Percentiles rank a stretch among this genome's conserved stretches.
phyloP scores from a whole-genome alignment of 2,113 vertebrate genomes.

The Oceanodroma tethys region DNA sequence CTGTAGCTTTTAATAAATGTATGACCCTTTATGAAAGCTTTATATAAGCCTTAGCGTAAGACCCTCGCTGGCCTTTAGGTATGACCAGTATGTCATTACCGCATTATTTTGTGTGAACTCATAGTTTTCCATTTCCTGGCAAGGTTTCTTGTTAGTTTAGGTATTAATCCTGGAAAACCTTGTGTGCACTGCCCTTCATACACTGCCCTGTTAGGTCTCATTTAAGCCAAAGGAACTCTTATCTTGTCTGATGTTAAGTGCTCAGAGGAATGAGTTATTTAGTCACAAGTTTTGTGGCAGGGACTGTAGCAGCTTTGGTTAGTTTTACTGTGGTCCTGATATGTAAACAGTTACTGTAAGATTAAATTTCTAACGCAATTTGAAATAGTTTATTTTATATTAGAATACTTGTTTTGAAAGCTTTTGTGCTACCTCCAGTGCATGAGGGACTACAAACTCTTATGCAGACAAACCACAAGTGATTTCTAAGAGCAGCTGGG shows the following conservation, averaged over 20 bases:
- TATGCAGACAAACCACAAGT: background rate
- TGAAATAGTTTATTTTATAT: background rate
- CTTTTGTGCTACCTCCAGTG: background rate
- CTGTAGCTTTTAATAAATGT: background rate
- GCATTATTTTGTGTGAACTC: background rate
- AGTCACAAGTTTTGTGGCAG: background rate
- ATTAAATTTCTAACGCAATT: background rate
- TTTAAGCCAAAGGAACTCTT: background rate
- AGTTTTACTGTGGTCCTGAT: background rate
- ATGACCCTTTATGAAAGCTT: background rate
- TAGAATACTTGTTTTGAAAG: background rate
- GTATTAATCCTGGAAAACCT: background rate
- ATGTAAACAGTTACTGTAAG: background rate
- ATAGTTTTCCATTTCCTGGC: background rate
- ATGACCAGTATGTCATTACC: background rate
- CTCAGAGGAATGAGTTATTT: background rate
- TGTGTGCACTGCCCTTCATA: fast-evolving
- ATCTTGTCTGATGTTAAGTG: background rate
- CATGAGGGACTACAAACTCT: background rate
- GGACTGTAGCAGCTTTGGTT: background rate
- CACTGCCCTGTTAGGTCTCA: background rate
- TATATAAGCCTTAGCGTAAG: background rate
- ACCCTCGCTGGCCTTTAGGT: background rate
- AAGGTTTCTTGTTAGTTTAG: background rate
- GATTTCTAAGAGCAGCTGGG: conserved; percentile 22